Evolutionary conservation across 2,888 invertebrate species (phyloP).

Genomic region (Scaptodrosophila latifasciaeformis): DNA sequence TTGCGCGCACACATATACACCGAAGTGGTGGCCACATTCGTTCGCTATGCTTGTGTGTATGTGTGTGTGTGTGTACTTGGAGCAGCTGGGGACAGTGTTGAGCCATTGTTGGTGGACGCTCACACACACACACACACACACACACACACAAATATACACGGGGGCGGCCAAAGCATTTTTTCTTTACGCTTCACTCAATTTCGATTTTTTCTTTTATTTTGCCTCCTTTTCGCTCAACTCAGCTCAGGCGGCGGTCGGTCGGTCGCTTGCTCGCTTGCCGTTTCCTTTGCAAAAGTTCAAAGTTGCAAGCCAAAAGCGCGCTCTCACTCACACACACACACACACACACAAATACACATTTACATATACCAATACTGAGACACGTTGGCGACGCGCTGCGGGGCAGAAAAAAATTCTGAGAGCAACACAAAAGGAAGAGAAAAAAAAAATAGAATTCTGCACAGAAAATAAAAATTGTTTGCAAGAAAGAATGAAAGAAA

Average conservation of each 20-base stretch:
- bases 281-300: conserved; percentile 68
- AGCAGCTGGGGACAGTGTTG: conserved; percentile 31
- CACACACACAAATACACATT: conserved; percentile 24
- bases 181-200: conserved; percentile 66
- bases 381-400: conserved; percentile 59
- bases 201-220: conserved; percentile 53
- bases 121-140: conserved; percentile 31
- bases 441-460: conserved; percentile 55
- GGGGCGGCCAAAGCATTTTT: conserved; percentile 45
- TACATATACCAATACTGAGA: conserved; percentile 40
- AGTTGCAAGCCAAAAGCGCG: conserved; percentile 61
- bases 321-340: conserved; percentile 44
- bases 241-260: too few relatives aligned
- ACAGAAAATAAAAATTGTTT: conserved; percentile 71
- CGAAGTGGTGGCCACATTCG: too few relatives aligned
- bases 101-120: conserved; percentile 57
- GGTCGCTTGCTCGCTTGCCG: conserved; percentile 36
- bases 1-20: conserved; percentile 1
- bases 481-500: conserved; percentile 69
- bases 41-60: too few relatives aligned
- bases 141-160: conserved; percentile 15
- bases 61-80: conserved; percentile 18
- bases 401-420: conserved; percentile 45
- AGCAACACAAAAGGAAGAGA: conserved; percentile 30
- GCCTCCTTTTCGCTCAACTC: conserved; percentile 52